A percentile compares a stretch with the other conserved stretches of the same genome.
Conservation (phyloP, 2,888 invertebrate species). For the Drosophila parthenogenetica region DNA sequence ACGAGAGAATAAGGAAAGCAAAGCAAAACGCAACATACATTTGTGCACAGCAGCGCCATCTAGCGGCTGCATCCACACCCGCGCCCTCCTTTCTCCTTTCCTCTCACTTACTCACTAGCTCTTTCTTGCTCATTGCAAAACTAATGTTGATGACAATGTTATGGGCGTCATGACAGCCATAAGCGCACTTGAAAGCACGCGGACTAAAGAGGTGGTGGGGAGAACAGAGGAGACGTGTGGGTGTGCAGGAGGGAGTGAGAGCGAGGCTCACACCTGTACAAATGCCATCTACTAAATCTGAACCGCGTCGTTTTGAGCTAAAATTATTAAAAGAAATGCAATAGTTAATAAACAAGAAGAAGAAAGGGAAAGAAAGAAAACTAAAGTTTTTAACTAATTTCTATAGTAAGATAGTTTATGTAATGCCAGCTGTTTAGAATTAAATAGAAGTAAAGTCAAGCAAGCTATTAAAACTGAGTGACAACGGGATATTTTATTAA, state of each 20-base stretch:
- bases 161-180: slow-evolving; percentile 82
- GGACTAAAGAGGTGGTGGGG: slow-evolving; percentile 4
- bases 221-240: neutral
- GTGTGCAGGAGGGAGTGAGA: neutral
- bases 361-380: neutral
- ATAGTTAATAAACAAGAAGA: slow-evolving; percentile 24
- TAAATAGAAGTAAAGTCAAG: too few relatives aligned
- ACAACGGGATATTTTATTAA: too few relatives aligned
- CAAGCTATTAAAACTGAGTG: too few relatives aligned
- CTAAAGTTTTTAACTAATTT: too few relatives aligned
- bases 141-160: slow-evolving; percentile 82
- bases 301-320: slow-evolving; percentile 29
- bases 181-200: slow-evolving; percentile 77
- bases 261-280: too few relatives aligned
- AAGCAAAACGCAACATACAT: slow-evolving; percentile 28
- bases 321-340: slow-evolving; percentile 55
- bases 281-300: slow-evolving; percentile 27
- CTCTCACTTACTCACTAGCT: neutral
- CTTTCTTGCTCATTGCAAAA: slow-evolving; percentile 49
- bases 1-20: slow-evolving; percentile 26
- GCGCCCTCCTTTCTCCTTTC: neutral
- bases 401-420: too few relatives aligned
- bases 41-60: slow-evolving; percentile 44
- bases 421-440: too few relatives aligned
- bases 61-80: slow-evolving; percentile 29